A percentile compares a stretch with the other conserved stretches of the same genome.
phyloP scores from a whole-genome alignment of 2,888 invertebrate species.

The Labia minor region DNA sequence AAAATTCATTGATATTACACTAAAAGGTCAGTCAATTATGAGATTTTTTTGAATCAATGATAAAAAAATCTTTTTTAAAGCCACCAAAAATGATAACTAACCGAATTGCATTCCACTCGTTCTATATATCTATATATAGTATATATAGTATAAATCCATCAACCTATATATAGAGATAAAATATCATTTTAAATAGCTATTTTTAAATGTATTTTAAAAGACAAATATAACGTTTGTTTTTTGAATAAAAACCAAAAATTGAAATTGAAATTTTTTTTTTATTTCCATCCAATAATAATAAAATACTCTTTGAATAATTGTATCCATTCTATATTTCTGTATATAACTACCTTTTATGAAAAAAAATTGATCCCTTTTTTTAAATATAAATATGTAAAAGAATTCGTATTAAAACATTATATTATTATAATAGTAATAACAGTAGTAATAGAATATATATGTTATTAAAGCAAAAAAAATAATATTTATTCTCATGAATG shows the following conservation, averaged over 20 bases:
- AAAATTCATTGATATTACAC: no score
- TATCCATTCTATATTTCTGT: background rate
- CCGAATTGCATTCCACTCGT: background rate
- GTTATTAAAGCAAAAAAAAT: no score
- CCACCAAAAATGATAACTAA: background rate
- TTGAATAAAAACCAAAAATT: slow-evolving; percentile 13
- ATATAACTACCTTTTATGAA: background rate
- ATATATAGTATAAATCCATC: no score
- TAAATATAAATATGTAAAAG: no score
- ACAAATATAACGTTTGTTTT: slow-evolving; percentile 13
- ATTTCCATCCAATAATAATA: slow-evolving; percentile 3
- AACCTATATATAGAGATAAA: background rate
- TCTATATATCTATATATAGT: background rate
- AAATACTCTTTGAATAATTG: slow-evolving; percentile 13
- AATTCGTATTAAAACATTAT: slow-evolving; percentile 4
- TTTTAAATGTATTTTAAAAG: slow-evolving; percentile 4
- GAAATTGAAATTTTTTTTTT: slow-evolving; percentile 3
- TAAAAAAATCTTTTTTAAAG: background rate
- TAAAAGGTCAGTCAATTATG: no score
- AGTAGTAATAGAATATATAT: no score
- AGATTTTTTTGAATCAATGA: background rate
- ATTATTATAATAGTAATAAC: no score
- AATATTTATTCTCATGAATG: background rate
- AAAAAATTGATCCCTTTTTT: background rate
- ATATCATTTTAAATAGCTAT: slow-evolving; percentile 5